Conservation (phyloP, 2,888 invertebrate genomes). For the Drosophila dives region DNA sequence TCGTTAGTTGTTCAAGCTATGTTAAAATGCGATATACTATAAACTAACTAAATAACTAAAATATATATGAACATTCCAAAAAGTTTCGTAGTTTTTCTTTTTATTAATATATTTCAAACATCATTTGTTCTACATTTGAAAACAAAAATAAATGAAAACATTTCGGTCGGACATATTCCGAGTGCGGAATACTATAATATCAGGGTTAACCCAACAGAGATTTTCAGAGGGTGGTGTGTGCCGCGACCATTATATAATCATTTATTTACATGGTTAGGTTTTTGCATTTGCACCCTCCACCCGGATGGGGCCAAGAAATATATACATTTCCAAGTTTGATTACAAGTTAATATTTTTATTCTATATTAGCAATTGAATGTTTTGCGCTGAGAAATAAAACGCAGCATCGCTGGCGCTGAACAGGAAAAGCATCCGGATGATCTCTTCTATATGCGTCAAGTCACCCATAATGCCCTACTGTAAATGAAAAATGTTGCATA, state of each 20-base stretch:
- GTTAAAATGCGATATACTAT: no score
- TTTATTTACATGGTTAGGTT: background rate
- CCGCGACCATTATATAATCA: background rate
- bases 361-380: constrained; percentile 56
- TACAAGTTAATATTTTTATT: no score
- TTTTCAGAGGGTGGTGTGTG: background rate
- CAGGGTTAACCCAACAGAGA: background rate
- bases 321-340: no score
- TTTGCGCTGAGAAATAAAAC: constrained; percentile 89
- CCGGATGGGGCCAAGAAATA: background rate
- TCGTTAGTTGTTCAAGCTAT: no score
- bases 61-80: background rate
- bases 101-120: background rate
- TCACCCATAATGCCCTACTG: constrained; percentile 93
- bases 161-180: background rate
- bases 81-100: background rate
- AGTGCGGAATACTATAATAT: background rate
- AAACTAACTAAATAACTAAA: background rate
- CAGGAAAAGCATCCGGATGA: constrained; percentile 87
- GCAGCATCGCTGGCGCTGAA: constrained; percentile 87
- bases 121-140: background rate
- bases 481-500: no score
- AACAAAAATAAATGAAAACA: background rate
- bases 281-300: background rate
- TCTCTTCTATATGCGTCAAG: constrained; percentile 95